Conservation (phyloP, 2,888 invertebrate genomes). For the Isoperla grammatica region DNA sequence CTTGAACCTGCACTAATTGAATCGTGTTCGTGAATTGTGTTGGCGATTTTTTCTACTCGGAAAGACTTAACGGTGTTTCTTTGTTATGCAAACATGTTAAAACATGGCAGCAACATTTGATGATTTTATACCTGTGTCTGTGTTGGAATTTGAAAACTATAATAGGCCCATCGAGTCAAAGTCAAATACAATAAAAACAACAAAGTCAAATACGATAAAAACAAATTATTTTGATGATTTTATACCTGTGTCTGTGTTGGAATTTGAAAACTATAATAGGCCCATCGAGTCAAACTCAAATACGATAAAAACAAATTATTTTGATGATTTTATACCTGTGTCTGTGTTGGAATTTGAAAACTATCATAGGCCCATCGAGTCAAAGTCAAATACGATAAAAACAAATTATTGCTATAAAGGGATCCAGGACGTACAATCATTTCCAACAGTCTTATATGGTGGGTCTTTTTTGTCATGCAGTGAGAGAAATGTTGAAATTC, state of each 20-base stretch:
- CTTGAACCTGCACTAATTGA: background rate
- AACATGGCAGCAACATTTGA: constrained; percentile 38
- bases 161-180: background rate
- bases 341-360: constrained; percentile 42
- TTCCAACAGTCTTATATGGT: background rate
- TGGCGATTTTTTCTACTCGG: background rate
- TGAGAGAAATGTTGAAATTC: background rate
- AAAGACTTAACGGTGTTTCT: background rate
- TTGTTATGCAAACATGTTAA: background rate
- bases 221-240: no score
- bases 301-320: no score
- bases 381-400: background rate
- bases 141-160: constrained; percentile 39
- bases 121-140: constrained; percentile 40
- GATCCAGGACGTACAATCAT: background rate
- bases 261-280: constrained; percentile 36
- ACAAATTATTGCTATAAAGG: background rate
- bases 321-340: constrained; percentile 38
- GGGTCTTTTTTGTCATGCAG: background rate
- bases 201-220: no score
- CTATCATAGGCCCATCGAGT: background rate
- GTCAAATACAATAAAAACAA: background rate
- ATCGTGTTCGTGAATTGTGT: background rate
- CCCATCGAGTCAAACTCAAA: no score
- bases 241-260: constrained; percentile 43